Conservation (phyloP, 2,797 vertebrate genomes). For the Periparus ater region DNA sequence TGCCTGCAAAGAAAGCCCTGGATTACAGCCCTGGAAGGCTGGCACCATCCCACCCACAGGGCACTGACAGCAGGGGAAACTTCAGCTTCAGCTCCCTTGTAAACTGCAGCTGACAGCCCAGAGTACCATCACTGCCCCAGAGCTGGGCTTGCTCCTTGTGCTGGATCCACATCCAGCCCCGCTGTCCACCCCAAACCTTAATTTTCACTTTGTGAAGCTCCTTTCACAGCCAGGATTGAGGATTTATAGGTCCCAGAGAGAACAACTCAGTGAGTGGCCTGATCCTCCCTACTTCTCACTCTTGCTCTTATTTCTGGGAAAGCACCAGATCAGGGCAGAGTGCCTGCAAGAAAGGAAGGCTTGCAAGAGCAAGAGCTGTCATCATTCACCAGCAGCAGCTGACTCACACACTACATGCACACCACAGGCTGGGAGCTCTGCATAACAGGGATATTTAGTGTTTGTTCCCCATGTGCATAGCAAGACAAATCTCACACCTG, state of each 20-base stretch:
- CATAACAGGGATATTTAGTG: fast-evolving
- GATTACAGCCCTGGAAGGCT: not conserved
- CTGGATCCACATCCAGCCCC: not conserved
- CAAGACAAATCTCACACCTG: conserved; percentile 2
- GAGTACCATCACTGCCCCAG: not conserved
- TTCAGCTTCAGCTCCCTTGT: not conserved
- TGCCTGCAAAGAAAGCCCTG: not conserved
- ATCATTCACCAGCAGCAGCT: not conserved
- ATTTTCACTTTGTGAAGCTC: not conserved
- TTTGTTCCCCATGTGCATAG: not conserved
- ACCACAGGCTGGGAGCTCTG: not conserved
- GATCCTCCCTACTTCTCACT: not conserved
- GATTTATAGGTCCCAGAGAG: not conserved
- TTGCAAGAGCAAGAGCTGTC: not conserved
- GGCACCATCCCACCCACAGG: not conserved
- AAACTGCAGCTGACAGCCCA: not conserved
- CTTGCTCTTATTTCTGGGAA: not conserved
- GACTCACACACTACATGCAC: not conserved
- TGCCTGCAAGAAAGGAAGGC: not conserved
- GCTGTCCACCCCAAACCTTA: not conserved
- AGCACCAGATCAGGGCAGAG: not conserved
- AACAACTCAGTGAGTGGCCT: not conserved
- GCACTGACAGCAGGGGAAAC: not conserved
- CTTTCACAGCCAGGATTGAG: not conserved
- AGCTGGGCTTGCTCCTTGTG: not conserved